Base-by-base conservation (phyloP, 1,140 invertebrate genomes). In the Papilio aristodemus region DNA sequence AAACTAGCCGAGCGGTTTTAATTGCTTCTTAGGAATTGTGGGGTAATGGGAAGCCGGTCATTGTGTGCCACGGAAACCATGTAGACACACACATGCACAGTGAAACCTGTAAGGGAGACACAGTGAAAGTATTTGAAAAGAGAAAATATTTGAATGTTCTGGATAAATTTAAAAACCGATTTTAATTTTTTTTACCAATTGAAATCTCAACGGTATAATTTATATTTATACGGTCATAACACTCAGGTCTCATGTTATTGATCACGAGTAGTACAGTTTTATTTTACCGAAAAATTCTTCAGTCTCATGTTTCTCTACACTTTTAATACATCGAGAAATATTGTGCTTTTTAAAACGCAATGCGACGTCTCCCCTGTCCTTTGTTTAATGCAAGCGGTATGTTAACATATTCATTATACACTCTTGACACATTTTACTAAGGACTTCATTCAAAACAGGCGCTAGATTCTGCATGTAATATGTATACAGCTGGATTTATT, bases 11-110 rank as follows among this genome's bases (percentile, higher is more conserved):
- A 43, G 38, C 62, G 19, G 62, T 43, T 64, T 64, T 64, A 64
- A 64, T 64, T 64, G 62, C 62, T 64, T 64, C 62, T 64, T n/a
- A 43, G 62, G 38, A 64, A 64, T 43, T 64, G 39, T 46, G 62
- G 19, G 17, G 38, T 64, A 64, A 64, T 64, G 62, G 62, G 39
- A 64, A 13, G 4, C 36, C 27, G n/a, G 17, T 11, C 39, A 64
- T 64, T 64, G 62, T 64, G 39, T 43, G 39, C 62, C 6, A 4
- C 9, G 37, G 19, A 4, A 25, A 13, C 19, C 11, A 19, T 25
- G n/a, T n/a, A n/a, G n/a, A 32, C 27, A 54, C 8, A 54, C 46
- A 17, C 14, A 17, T n/a, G 22, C 46, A 54, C 46, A 54, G 10
- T 22, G 46, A 54, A 54, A 50, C 46, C 19, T 25, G 46, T 19